phyloP scores from a whole-genome alignment of 2,797 vertebrate species.

The Schizopygopsis malacanthus region DNA sequence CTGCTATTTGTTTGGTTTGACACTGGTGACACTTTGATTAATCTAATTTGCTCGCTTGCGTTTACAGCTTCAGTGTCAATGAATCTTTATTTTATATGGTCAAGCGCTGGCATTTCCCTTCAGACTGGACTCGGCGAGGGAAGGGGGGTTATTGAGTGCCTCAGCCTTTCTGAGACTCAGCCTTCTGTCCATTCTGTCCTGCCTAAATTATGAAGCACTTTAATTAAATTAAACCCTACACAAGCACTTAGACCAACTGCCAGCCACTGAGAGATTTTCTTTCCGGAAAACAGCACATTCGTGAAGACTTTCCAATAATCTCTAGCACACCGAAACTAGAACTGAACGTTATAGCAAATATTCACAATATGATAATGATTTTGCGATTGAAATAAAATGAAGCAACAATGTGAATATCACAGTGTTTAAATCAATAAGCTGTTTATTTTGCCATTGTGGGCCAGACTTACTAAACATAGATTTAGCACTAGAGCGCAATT shows the following conservation, averaged over 20 bases:
- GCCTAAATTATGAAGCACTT: conserved; percentile 67
- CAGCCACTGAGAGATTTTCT: conserved; percentile 35
- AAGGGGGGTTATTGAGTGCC: conserved; percentile 4
- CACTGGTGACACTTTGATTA: conserved; percentile 65
- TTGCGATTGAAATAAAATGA: not conserved
- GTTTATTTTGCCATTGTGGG: not conserved
- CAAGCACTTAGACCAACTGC: conserved; percentile 71
- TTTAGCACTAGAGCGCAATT: too few species aligned
- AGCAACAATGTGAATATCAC: not conserved
- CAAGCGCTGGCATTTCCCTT: conserved; percentile 55
- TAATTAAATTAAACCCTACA: conserved; percentile 79
- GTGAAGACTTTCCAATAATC: not conserved
- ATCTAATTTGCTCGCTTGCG: conserved; percentile 60
- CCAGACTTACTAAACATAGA: too few species aligned
- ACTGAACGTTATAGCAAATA: not conserved
- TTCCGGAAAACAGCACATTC: conserved; percentile 26
- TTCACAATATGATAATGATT: not conserved
- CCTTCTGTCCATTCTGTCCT: conserved; percentile 54
- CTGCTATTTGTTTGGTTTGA: conserved; percentile 63
- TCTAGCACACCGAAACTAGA: not conserved
- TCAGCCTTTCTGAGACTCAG: conserved; percentile 42
- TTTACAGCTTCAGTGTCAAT: conserved; percentile 57
- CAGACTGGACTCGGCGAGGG: conserved; percentile 26
- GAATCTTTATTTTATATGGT: conserved; percentile 61
- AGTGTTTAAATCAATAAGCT: not conserved